These are phyloP conservation scores for Cephus nigrinus DNA, from an alignment of 2,888 invertebrate species.

Conservation along the genomic window DNA sequence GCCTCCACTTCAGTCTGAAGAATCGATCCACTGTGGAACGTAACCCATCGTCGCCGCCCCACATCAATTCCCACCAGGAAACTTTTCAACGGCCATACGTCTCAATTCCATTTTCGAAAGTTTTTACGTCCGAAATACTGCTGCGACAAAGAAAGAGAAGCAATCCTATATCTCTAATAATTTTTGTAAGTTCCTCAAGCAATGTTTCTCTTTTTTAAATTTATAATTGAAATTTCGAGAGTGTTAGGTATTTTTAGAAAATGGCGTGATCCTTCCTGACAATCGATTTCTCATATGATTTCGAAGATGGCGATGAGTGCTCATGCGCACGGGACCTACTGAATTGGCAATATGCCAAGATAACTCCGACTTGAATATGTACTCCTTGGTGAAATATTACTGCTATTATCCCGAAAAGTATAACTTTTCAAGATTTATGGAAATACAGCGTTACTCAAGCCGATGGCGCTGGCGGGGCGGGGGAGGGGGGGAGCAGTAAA, in stretches of 20 bases:
- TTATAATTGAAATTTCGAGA: background rate
- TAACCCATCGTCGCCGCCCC: background rate
- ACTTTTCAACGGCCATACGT: conserved; percentile 42
- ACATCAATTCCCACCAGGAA: conserved; percentile 5
- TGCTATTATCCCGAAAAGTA: conserved; percentile 33
- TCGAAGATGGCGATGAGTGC: background rate
- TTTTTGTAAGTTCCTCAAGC: background rate
- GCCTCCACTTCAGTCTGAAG: background rate
- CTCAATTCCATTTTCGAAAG: conserved; percentile 43
- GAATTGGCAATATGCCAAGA: conserved; percentile 26
- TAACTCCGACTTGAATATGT: conserved; percentile 29
- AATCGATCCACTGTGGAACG: background rate
- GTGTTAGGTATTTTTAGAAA: background rate
- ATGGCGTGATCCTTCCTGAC: background rate
- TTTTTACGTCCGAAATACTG: conserved; percentile 18
- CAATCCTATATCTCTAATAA: background rate
- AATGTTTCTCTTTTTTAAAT: background rate
- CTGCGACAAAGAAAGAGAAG: background rate
- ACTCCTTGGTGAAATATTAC: conserved; percentile 28
- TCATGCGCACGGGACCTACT: conserved; percentile 11
- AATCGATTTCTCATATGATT: background rate
- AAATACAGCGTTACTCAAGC: conserved; percentile 17
- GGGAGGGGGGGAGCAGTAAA: background rate
- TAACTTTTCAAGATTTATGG: conserved; percentile 29
- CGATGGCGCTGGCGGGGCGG: background rate